These are phyloP conservation scores for Threskiornis aethiopicus DNA, from an alignment of 2,797 vertebrate genomes.

Conservation along the genomic window DNA sequence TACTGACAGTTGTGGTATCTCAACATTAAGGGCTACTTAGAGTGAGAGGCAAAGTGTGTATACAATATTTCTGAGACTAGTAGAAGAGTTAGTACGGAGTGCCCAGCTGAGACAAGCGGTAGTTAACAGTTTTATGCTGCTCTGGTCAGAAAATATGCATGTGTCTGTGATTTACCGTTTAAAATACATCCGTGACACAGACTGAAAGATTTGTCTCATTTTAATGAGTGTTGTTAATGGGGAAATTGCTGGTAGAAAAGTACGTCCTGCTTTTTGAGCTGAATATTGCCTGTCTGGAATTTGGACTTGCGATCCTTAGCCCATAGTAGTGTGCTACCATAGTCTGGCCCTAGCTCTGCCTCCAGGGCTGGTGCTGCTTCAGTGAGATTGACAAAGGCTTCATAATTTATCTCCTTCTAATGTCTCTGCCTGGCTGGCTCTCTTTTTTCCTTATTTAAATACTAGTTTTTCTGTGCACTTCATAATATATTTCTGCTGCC, in stretches of 20 bases:
- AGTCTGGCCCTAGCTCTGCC: background rate
- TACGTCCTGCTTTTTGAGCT: background rate
- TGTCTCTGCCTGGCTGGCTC: background rate
- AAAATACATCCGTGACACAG: background rate
- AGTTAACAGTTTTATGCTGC: background rate
- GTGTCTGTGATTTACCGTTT: background rate
- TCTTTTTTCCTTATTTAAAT: background rate
- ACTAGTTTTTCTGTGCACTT: background rate
- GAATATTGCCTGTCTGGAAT: background rate
- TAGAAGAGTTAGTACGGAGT: background rate
- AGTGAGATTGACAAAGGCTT: background rate
- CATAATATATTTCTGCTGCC: background rate
- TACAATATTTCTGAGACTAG: background rate
- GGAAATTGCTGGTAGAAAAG: background rate
- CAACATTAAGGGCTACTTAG: background rate
- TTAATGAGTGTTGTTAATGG: background rate
- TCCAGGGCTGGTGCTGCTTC: background rate
- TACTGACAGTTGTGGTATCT: background rate
- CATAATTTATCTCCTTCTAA: background rate
- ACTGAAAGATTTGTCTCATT: background rate
- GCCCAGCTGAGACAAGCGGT: background rate
- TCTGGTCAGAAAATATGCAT: background rate
- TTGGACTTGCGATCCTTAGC: background rate
- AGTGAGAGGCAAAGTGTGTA: background rate
- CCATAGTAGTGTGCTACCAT: rapidly evolving